Evolutionary conservation across 1,140 invertebrate species (phyloP).

Genomic region (Tenebrio molitor): DNA sequence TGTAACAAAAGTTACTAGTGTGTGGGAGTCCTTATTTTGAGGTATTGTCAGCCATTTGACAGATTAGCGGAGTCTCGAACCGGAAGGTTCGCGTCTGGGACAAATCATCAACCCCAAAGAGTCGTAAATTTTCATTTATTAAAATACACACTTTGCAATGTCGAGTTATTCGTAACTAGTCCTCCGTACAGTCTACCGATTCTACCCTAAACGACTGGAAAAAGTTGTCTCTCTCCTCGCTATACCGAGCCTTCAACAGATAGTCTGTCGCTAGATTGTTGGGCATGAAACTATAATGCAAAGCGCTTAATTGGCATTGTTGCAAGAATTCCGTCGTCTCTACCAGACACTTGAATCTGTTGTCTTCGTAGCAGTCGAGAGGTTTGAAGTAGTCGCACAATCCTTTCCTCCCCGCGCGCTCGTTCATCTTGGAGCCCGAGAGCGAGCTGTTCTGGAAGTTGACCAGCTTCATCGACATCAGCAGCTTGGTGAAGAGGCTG

Average conservation of each 20-base stretch:
- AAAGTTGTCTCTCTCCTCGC: constrained; percentile 69
- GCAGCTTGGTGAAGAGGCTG: not conserved
- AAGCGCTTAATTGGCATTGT: constrained; percentile 65
- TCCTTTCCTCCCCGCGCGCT: constrained; percentile 26
- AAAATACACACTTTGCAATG: not conserved
- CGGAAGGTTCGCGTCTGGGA: too few relatives aligned
- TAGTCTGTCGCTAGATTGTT: constrained; percentile 67
- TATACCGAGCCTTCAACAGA: constrained; percentile 69
- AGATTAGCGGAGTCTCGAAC: too few relatives aligned
- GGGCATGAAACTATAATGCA: constrained; percentile 63
- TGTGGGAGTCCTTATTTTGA: too few relatives aligned
- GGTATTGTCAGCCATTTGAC: too few relatives aligned
- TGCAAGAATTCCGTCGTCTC: constrained; percentile 62
- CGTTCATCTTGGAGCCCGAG: constrained; percentile 3
- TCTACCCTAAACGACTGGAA: constrained; percentile 67
- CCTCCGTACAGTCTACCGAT: constrained; percentile 43
- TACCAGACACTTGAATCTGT: constrained; percentile 58
- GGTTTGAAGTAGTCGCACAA: constrained; percentile 59
- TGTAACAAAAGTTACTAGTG: too few relatives aligned
- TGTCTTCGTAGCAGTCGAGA: constrained; percentile 60
- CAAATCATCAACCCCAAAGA: too few relatives aligned
- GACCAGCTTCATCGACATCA: constrained; percentile 31
- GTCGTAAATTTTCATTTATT: too few relatives aligned
- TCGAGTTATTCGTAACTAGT: not conserved
- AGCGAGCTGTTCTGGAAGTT: constrained; percentile 45